Conservation (phyloP, 1,140 invertebrate genomes). For the Meloidogyne chitwoodi region DNA sequence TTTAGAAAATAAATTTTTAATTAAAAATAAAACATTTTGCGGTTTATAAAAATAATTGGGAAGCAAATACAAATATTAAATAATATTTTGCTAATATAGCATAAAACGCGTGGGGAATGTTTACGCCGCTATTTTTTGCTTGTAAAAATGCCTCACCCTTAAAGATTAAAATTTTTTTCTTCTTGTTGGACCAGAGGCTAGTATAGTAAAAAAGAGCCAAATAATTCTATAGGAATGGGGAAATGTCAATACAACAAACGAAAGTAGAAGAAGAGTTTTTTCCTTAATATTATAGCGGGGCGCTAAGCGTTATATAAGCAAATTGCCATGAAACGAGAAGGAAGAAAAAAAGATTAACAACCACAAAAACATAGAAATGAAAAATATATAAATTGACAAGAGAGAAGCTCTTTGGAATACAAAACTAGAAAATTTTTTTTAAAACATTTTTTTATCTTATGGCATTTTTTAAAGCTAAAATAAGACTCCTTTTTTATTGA, state of each 20-base stretch:
- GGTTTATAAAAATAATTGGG: constrained; percentile 4
- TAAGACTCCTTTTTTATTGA: background rate
- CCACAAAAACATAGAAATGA: background rate
- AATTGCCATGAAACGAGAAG: background rate
- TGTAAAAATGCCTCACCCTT: background rate
- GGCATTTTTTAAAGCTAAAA: background rate
- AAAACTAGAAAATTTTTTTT: background rate
- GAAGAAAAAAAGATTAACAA: background rate
- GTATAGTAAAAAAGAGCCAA: background rate
- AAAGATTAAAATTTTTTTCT: background rate
- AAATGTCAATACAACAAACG: background rate
- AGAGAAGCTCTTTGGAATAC: background rate
- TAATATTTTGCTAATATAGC: background rate
- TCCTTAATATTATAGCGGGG: background rate
- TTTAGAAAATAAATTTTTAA: background rate
- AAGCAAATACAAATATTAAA: background rate
- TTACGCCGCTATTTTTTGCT: background rate
- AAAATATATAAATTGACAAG: background rate
- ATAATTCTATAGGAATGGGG: background rate
- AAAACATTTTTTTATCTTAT: background rate
- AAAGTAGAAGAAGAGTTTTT: background rate
- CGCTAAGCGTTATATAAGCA: background rate
- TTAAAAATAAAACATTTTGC: no score
- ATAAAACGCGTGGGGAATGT: background rate
- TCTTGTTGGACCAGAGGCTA: background rate